Conservation (phyloP, 1,140 invertebrate species). For the Geopemphigus sp. region DNA sequence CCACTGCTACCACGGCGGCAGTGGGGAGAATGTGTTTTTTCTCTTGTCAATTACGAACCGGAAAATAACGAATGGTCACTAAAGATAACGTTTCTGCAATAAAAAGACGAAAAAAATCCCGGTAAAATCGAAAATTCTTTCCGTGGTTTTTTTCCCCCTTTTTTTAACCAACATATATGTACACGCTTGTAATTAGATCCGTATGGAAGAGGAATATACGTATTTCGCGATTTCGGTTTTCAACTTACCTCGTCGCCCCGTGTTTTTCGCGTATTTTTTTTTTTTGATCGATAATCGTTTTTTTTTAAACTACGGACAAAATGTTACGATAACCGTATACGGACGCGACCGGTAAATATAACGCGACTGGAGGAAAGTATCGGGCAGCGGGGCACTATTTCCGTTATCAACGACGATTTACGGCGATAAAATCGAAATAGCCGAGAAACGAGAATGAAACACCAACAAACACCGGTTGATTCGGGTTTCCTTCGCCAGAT, state of each 20-base stretch:
- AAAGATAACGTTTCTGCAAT: constrained; percentile 48
- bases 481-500: too few relatives aligned
- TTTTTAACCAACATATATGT: not conserved
- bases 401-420: too few relatives aligned
- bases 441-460: too few relatives aligned
- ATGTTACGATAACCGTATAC: too few relatives aligned
- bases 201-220: not conserved
- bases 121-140: constrained; percentile 29
- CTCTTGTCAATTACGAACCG: constrained; percentile 48
- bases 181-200: constrained; percentile 1
- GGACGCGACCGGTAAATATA: too few relatives aligned
- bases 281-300: too few relatives aligned
- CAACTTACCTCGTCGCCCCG: not conserved
- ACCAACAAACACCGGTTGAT: too few relatives aligned
- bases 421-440: too few relatives aligned
- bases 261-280: too few relatives aligned
- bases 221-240: not conserved
- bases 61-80: constrained; percentile 48
- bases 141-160: not conserved
- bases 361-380: too few relatives aligned
- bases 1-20: not conserved
- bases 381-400: too few relatives aligned
- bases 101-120: constrained; percentile 14
- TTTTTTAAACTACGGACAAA: too few relatives aligned
- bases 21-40: constrained; percentile 25